Percentiles rank a stretch among this genome's conserved stretches.
phyloP scores from a whole-genome alignment of 2,113 vertebrate species.

The human region GRCh38 chr7:99142501-99143000 shows the following conservation, averaged over 20 bases:
- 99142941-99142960: too few species aligned
- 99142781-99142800: too few species aligned
- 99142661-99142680: background rate
- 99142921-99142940: background rate
- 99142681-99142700: background rate
- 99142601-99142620: background rate
- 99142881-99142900: background rate
- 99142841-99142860: too few species aligned
- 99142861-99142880: background rate
- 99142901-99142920: background rate
- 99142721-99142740: too few species aligned
- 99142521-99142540: conserved; percentile 64
- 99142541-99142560: background rate
- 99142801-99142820: background rate
- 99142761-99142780: too few species aligned
- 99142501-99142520: conserved; percentile 17
- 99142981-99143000: background rate
- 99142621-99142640: background rate
- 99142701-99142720: background rate
- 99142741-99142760: too few species aligned
- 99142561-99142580: background rate
- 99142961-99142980: background rate
- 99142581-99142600: background rate
- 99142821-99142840: background rate
- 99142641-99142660: background rate